phyloP scores from a whole-genome alignment of 1,140 invertebrate genomes.

The Adelges cooleyi region DNA sequence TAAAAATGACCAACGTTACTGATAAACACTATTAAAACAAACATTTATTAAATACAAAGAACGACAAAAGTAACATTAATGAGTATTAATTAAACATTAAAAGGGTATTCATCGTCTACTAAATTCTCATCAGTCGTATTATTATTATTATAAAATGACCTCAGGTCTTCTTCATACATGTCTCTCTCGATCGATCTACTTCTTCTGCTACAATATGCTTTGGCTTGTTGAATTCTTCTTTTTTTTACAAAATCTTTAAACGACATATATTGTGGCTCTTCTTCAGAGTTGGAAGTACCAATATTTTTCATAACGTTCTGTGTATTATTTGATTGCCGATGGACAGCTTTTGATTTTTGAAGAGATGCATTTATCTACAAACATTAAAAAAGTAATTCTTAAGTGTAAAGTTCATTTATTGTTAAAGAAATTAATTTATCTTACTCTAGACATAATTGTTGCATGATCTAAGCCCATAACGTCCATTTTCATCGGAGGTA shows the following conservation, averaged over 20 bases:
- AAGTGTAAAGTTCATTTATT: no score
- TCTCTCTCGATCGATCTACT: conserved; percentile 12
- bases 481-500: conserved; percentile 52
- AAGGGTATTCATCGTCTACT: not conserved
- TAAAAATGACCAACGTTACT: no score
- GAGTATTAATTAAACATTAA: conserved; percentile 25
- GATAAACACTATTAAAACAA: no score
- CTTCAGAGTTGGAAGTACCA: not conserved
- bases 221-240: conserved; percentile 15
- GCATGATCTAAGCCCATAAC: conserved; percentile 55
- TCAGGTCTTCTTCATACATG: not conserved
- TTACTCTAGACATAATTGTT: conserved; percentile 38
- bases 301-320: not conserved
- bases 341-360: conserved; percentile 8
- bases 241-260: conserved; percentile 25
- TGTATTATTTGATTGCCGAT: not conserved
- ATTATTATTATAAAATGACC: not conserved
- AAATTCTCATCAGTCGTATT: not conserved
- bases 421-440: not conserved
- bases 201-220: conserved; percentile 4
- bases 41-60: no score
- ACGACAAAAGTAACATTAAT: no score
- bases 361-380: not conserved
- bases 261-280: not conserved
- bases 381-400: no score